Conservation (phyloP, 2,797 vertebrate species). For the Masticophis lateralis region DNA sequence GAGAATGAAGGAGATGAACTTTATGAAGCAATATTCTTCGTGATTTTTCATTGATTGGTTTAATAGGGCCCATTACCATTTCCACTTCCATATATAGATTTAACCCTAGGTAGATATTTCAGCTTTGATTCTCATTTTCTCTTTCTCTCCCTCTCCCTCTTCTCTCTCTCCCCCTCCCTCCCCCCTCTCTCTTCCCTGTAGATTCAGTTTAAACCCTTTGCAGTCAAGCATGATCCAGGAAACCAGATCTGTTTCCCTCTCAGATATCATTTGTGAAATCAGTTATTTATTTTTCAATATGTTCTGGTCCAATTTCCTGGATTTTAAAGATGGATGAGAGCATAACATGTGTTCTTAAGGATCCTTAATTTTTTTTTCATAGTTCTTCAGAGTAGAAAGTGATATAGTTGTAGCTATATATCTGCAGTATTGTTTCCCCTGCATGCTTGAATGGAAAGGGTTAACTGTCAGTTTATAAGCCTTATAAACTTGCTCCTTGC, state of each 20-base stretch:
- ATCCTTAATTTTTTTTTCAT: background rate
- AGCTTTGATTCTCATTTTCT: background rate
- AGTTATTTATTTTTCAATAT: background rate
- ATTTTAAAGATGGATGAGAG: background rate
- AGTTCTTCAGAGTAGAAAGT: background rate
- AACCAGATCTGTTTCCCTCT: background rate
- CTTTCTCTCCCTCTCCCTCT: background rate
- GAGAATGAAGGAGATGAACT: background rate
- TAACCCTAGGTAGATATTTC: background rate
- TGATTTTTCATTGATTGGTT: background rate
- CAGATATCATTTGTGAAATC: background rate
- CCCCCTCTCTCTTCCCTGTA: background rate
- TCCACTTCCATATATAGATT: background rate
- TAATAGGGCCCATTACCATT: background rate
- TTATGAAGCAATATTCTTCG: background rate
- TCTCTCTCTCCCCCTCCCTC: too few relatives aligned
- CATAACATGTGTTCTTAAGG: background rate
- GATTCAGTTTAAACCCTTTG: background rate
- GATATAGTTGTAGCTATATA: background rate
- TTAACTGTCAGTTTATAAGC: background rate
- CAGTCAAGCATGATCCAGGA: background rate
- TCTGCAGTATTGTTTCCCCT: background rate
- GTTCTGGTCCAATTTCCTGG: background rate
- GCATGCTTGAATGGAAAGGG: background rate
- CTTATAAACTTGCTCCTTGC: background rate